Evolutionary conservation across 2,888 invertebrate species (phyloP).

Genomic region (Tinea trinotella): DNA sequence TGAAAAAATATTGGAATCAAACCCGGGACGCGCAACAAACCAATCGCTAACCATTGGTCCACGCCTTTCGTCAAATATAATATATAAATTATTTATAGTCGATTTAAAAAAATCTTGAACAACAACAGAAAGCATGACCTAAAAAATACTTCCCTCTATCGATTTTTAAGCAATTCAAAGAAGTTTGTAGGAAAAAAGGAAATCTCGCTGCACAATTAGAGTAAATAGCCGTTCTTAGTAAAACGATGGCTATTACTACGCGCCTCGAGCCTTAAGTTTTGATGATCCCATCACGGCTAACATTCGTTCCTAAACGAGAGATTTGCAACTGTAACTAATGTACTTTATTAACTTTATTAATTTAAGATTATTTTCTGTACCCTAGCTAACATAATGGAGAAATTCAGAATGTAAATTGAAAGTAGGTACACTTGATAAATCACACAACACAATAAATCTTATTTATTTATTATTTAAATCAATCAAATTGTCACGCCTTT

Average conservation of each 20-base stretch:
- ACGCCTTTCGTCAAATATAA: no score
- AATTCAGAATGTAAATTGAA: no score
- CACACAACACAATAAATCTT: no score
- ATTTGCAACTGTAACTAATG: neutral
- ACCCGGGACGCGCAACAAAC: no score
- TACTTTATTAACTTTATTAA: conserved; percentile 6
- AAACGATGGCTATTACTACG: conserved; percentile 14
- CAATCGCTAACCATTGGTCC: no score
- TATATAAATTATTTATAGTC: no score
- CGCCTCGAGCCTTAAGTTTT: neutral
- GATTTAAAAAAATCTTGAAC: no score
- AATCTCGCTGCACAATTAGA: conserved; percentile 10
- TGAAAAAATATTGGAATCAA: no score
- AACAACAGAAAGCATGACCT: neutral
- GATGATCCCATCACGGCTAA: conserved; percentile 9
- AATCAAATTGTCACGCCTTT: no score
- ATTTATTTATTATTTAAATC: no score
- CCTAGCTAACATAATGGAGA: no score
- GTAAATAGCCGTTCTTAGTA: conserved; percentile 9
- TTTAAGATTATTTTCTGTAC: neutral
- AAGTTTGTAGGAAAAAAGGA: conserved; percentile 6
- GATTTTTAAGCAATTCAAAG: neutral
- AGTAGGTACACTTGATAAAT: no score
- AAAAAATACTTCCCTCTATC: neutral
- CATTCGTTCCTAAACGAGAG: neutral